Evolutionary conservation across 2,113 vertebrate species (phyloP).

Genomic region (Oncorhynchus masou): DNA sequence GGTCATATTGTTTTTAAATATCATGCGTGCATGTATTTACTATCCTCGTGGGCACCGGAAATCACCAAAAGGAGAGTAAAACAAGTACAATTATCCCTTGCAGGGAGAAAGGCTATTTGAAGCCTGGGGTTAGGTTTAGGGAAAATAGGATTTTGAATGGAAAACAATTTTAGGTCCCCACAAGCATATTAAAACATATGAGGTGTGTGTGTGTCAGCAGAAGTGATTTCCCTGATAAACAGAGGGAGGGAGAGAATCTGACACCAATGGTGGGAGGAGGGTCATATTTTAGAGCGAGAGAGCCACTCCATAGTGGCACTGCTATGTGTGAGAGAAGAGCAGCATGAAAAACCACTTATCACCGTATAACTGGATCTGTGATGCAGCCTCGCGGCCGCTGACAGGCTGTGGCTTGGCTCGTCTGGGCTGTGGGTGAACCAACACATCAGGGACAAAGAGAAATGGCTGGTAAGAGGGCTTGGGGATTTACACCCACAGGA

Average conservation of each 20-base stretch:
- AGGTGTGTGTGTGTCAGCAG: background rate
- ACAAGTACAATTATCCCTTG: too few relatives aligned
- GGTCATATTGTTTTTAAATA: background rate
- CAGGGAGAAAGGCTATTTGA: too few relatives aligned
- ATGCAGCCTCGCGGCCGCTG: conserved; percentile 26
- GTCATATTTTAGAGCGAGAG: background rate
- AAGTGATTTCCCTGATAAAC: background rate
- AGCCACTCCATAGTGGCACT: background rate
- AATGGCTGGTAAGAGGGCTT: background rate
- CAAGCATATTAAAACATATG: too few relatives aligned
- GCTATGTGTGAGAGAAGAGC: conserved; percentile 6
- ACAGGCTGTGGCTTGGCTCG: background rate
- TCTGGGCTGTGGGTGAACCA: background rate
- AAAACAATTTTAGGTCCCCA: too few relatives aligned
- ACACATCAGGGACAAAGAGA: background rate
- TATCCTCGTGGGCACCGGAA: too few relatives aligned
- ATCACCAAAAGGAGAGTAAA: too few relatives aligned
- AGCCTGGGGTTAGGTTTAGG: too few relatives aligned
- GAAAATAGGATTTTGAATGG: too few relatives aligned
- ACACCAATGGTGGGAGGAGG: too few relatives aligned
- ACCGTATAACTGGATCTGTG: conserved; percentile 28
- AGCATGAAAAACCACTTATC: conserved; percentile 28
- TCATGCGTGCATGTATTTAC: background rate
- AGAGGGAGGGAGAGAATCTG: background rate
- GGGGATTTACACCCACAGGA: background rate